Evolutionary conservation across 1,140 invertebrate genomes (phyloP).

Genomic region (Solenopsis fugax): DNA sequence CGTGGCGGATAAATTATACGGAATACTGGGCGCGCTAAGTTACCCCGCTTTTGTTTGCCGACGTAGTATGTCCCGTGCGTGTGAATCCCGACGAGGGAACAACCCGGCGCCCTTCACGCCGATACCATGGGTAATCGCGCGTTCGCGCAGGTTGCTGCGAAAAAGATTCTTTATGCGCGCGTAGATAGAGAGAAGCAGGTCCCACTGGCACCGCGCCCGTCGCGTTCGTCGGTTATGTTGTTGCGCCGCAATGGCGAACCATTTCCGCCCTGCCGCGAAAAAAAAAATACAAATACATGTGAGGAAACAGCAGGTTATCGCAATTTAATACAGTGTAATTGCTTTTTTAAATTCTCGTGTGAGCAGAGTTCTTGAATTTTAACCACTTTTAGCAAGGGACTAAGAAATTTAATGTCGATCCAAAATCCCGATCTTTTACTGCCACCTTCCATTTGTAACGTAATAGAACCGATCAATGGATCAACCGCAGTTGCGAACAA

Average conservation of each 20-base stretch:
- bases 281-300: slow-evolving; percentile 24
- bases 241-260: slow-evolving; percentile 60
- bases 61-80: slow-evolving; percentile 52
- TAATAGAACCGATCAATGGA: neutral
- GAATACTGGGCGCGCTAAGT: slow-evolving; percentile 71
- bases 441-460: neutral
- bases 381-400: neutral
- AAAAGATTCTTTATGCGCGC: slow-evolving; percentile 70
- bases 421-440: neutral
- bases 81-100: slow-evolving; percentile 55
- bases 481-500: slow-evolving; percentile 4
- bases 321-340: no score
- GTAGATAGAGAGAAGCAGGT: slow-evolving; percentile 64
- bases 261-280: slow-evolving; percentile 45
- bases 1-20: slow-evolving; percentile 76
- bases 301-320: neutral
- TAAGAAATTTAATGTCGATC: slow-evolving; percentile 1
- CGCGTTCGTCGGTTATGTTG: slow-evolving; percentile 59
- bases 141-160: slow-evolving; percentile 73
- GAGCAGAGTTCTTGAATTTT: neutral
- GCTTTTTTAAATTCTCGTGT: neutral
- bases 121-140: slow-evolving; percentile 56
- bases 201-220: slow-evolving; percentile 22
- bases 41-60: slow-evolving; percentile 60
- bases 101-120: slow-evolving; percentile 14